Base-by-base conservation (phyloP, 2,797 vertebrate genomes). In the Falco novaeseelandiae region DNA sequence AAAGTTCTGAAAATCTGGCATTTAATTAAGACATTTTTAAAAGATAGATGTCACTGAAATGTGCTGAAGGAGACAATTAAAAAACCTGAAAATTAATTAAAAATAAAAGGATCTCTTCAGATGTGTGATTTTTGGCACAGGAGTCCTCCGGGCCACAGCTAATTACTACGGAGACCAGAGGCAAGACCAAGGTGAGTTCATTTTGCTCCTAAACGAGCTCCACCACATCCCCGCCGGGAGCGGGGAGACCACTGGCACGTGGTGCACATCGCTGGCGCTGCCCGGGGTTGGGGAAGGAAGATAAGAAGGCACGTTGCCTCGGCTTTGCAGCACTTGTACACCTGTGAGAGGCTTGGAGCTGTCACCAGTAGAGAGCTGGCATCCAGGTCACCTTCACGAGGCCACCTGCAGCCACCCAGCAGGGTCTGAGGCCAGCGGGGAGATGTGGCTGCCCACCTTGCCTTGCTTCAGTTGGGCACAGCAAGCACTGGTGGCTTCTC, bases 21-120 rank as follows among this genome's bases (percentile, higher is more conserved):
- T 77, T 79, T 82, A 93, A 94, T 95, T 49, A 90, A 92, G 81
- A 66, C 36, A 36, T 88, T 84, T 80, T 44, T 21, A 27, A 83
- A 93, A 87, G n/a, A 78, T 10, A 42, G 32, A 32, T 84, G 55
- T 63, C 87, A 86, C 59, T 79, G 54, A 82, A 86, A 59, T 23
- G 11, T 65, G 66, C 76, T 79, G 80, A 87, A 95, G 52, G 77
- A 92, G 48, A 82, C 73, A 77, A 87, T 81, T 87, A 76, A 93
- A 89, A 83, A 85, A 70, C 27, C 59, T 92, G 80, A 71, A 82
- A 92, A 94, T 80, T 52, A 90, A 90, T 85, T 82, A 38, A 84
- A 70, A 97, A 95, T 88, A 73, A 66, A 94, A 83, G 4, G 14
- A 57, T 61, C 66, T 77, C 13, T 71, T 93, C 52, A 87, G 51